Base-by-base conservation (phyloP, 2,113 vertebrate species). In the Etheostoma spectabile region DNA sequence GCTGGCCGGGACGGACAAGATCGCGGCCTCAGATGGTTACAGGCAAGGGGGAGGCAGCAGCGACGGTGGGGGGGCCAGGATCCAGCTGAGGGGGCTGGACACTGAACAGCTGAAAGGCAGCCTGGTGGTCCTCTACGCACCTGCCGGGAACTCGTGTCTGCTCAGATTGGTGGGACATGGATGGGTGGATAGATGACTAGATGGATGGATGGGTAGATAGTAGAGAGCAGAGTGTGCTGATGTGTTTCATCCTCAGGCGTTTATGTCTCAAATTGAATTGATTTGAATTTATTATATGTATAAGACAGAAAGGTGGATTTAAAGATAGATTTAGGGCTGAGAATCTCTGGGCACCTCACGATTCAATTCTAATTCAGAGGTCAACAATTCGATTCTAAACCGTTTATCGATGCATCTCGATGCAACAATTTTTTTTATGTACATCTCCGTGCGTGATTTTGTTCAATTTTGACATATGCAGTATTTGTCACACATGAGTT, bases 61-160 rank as follows among this genome's bases (percentile, higher is more conserved):
- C 2, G 1, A 21, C 10, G 0, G 66, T 16, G 88, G 59, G 27
- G 63, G 75, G 22, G 53, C 57, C 63, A 65, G 35, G 73, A 77
- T 87, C 68, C 85, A 80, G 64, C 76, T 89, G 46, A 76, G 19
- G 42, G 82, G 72, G 30, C 73, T 87, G 57, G 73, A 82, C 72
- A 65, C 79, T 49, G 59, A 82, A 56, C 55, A 82, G 35, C 72
- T 87, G 49, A 85, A 48, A 38, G 82, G 86, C 71, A 84, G 82
- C 69, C 78, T 90, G 57, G 79, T 88, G 79, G 79, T 88, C 79
- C 73, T 90, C 68, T 87, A 83, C 53, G 38, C 73, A 56, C 82
- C 89, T 77, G 86, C 79, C 65, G 84, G 89, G 45, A 88, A 79
- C 65, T 85, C 86, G 69, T 88, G 82, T 80, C 76, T 90, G 55